These are phyloP conservation scores for Glyphotaelius pellucidus DNA, from an alignment of 2,888 invertebrate species.

Conservation along the genomic window DNA sequence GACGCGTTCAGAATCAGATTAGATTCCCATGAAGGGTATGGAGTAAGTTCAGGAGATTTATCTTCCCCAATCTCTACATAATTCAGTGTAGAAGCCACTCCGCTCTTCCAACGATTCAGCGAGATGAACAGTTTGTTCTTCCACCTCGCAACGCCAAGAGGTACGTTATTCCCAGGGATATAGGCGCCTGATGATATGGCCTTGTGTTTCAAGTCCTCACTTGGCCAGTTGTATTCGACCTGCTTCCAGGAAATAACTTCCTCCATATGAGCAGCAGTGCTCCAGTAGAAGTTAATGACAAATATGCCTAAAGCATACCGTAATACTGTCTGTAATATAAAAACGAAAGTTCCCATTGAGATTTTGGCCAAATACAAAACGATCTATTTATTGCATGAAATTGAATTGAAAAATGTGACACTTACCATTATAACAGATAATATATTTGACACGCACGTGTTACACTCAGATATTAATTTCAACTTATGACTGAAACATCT, in stretches of 20 bases:
- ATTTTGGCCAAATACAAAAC: neutral
- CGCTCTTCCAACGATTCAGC: slow-evolving; percentile 83
- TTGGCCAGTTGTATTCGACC: slow-evolving; percentile 82
- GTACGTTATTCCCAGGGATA: slow-evolving; percentile 82
- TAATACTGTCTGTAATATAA: neutral
- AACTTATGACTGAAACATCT: neutral
- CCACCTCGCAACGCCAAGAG: slow-evolving; percentile 84
- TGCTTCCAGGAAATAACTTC: slow-evolving; percentile 84
- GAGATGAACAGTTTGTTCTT: slow-evolving; percentile 84
- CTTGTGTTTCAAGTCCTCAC: slow-evolving; percentile 76
- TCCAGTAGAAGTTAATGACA: neutral
- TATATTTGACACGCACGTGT: neutral
- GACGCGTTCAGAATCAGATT: slow-evolving; percentile 79
- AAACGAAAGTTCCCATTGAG: neutral
- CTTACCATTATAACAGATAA: neutral
- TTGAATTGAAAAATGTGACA: neutral
- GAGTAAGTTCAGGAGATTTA: slow-evolving; percentile 84
- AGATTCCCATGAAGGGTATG: slow-evolving; percentile 87
- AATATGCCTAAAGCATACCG: neutral
- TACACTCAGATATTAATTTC: neutral
- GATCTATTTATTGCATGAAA: neutral
- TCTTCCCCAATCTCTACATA: slow-evolving; percentile 80
- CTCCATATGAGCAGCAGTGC: slow-evolving; percentile 75
- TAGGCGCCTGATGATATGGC: slow-evolving; percentile 80
- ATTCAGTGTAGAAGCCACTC: slow-evolving; percentile 84